Conservation (phyloP, 1,140 invertebrate genomes). For the Zaprionus ornatus region DNA sequence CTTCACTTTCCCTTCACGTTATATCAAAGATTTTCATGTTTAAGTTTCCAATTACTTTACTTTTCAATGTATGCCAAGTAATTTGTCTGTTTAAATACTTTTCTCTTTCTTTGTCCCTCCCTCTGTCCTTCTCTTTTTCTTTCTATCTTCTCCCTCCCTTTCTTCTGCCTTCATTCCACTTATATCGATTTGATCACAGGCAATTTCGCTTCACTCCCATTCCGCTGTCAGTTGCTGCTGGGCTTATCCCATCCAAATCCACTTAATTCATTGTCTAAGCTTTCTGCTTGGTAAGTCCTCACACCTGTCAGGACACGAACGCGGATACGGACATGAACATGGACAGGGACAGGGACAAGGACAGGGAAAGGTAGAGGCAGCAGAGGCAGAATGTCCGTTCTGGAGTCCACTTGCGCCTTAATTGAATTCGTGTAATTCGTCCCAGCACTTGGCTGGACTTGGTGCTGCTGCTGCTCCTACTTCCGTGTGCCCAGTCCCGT, state of each 20-base stretch:
- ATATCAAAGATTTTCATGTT: neutral
- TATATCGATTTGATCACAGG: constrained; percentile 3
- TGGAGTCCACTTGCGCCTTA: constrained; percentile 61
- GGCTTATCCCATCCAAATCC: constrained; percentile 20
- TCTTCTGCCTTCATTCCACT: neutral
- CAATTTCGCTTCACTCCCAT: constrained; percentile 6
- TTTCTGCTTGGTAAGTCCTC: constrained; percentile 44
- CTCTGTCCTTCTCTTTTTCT: neutral
- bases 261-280: constrained; percentile 67
- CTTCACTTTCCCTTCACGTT: neutral
- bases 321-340: neutral
- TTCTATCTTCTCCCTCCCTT: neutral
- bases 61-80: neutral
- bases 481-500: neutral
- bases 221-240: constrained; percentile 4
- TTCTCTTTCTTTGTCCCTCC: too few species aligned
- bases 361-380: neutral
- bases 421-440: constrained; percentile 80
- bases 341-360: neutral
- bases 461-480: neutral
- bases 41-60: neutral
- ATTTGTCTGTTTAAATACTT: neutral
- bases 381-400: neutral
- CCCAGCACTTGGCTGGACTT: constrained; percentile 41
- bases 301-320: constrained; percentile 48